These are phyloP conservation scores for Ochotona curzoniae DNA, from an alignment of 2,113 vertebrate genomes.

Conservation along the genomic window DNA sequence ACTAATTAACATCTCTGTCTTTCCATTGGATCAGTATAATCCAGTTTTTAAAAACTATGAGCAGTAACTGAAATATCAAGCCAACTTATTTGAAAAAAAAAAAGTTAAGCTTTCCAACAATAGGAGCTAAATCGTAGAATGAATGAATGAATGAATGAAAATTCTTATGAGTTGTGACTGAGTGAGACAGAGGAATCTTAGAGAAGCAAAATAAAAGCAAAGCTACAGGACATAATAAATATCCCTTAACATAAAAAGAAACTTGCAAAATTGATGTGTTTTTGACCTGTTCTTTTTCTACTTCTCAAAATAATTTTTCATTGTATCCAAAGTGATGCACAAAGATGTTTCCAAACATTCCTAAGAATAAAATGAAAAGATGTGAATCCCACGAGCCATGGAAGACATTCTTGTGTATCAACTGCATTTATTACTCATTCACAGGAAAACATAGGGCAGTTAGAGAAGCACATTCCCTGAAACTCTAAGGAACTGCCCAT, in stretches of 20 bases:
- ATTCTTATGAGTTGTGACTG: not conserved
- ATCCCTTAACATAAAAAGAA: not conserved
- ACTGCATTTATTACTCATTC: not conserved
- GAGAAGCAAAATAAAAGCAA: not conserved
- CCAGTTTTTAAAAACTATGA: not conserved
- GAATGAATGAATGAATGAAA: not conserved
- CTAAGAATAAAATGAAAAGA: no score
- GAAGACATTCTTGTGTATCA: rapidly evolving
- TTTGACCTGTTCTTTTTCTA: not conserved
- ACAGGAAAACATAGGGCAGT: not conserved
- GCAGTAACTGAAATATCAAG: not conserved
- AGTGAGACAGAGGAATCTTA: not conserved
- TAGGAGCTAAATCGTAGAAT: not conserved
- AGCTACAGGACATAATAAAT: not conserved
- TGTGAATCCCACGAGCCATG: no score
- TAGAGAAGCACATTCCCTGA: not conserved
- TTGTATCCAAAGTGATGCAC: not conserved
- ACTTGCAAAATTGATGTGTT: not conserved
- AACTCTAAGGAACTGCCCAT: not conserved
- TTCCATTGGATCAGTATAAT: no score
- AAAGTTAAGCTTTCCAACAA: not conserved
- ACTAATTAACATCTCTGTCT: no score
- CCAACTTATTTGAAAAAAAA: not conserved
- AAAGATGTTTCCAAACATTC: no score
- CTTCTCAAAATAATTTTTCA: not conserved